phyloP scores from a whole-genome alignment of 2,113 vertebrate species.

The Eurystomus gularis region DNA sequence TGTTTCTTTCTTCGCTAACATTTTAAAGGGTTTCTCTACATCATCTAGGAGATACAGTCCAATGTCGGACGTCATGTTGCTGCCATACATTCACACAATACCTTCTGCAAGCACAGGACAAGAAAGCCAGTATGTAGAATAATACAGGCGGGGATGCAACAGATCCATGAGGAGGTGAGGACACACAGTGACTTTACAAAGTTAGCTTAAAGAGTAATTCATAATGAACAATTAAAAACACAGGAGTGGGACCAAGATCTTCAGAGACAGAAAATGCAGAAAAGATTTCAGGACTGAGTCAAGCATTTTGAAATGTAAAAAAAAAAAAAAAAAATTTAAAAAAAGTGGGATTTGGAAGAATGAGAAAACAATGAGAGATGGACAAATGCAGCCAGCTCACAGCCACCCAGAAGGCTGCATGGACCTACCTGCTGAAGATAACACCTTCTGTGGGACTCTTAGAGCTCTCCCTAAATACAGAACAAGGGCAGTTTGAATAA shows the following conservation, averaged over 20 bases:
- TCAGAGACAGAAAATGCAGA: accelerated
- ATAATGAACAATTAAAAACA: not conserved
- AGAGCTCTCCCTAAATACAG: not conserved
- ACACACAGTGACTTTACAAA: not conserved
- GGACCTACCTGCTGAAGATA: not conserved
- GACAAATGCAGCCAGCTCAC: not conserved
- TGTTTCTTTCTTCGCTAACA: not conserved
- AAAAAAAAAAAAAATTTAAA: accelerated
- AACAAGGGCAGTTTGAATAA: not conserved
- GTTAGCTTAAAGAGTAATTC: not conserved
- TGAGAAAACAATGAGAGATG: not conserved
- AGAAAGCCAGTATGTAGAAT: not conserved
- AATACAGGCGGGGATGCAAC: not conserved
- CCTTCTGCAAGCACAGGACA: not conserved
- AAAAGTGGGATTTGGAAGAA: not conserved
- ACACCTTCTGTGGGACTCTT: not conserved
- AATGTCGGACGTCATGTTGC: not conserved
- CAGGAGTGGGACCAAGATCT: not conserved
- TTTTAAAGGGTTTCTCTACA: not conserved
- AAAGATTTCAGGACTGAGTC: not conserved
- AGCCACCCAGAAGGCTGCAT: not conserved
- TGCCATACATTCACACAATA: not conserved
- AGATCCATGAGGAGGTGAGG: not conserved
- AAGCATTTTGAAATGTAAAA: not conserved
- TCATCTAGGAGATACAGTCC: not conserved